Conservation (phyloP, 2,888 invertebrate species). For the Drosophila bunnanda region DNA sequence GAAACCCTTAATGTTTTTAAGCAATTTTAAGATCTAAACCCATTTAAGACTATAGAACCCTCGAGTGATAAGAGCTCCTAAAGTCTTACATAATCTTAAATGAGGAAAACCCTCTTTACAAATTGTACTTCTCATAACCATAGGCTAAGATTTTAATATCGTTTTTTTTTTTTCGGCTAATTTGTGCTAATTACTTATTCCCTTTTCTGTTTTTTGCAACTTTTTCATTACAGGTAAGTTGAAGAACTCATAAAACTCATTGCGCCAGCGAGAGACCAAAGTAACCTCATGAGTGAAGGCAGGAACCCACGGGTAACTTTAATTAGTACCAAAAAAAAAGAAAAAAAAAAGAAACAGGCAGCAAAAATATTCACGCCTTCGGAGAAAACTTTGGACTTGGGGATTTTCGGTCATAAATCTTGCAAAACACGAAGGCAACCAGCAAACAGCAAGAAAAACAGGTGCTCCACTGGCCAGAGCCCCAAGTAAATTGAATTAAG, state of each 20-base stretch:
- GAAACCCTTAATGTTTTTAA: background rate
- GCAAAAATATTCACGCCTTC: conserved; percentile 61
- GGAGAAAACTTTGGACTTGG: conserved; percentile 28
- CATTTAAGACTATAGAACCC: background rate
- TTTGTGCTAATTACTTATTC: conserved; percentile 73
- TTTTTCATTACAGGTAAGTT: conserved; percentile 73
- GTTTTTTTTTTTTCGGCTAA: conserved; percentile 56
- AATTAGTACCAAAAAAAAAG: conserved; percentile 60
- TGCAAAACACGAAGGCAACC: conserved; percentile 41
- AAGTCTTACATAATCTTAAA: conserved; percentile 19
- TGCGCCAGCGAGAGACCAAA: conserved; percentile 32
- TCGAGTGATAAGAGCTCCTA: background rate
- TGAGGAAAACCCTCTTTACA: conserved; percentile 12
- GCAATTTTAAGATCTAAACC: no score
- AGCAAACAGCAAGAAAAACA: conserved; percentile 35
- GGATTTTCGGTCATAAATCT: conserved; percentile 45
- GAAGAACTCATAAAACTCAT: conserved; percentile 48
- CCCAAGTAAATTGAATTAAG: conserved; percentile 72
- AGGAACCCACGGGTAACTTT: conserved; percentile 50
- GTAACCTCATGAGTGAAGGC: conserved; percentile 26
- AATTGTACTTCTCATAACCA: conserved; percentile 48
- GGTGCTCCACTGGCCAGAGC: conserved; percentile 46
- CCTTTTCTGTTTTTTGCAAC: conserved; percentile 38
- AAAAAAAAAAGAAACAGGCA: background rate
- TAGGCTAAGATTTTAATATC: conserved; percentile 34